Evolutionary conservation across 2,797 vertebrate species (phyloP).

Genomic region (Bradypus variegatus): DNA sequence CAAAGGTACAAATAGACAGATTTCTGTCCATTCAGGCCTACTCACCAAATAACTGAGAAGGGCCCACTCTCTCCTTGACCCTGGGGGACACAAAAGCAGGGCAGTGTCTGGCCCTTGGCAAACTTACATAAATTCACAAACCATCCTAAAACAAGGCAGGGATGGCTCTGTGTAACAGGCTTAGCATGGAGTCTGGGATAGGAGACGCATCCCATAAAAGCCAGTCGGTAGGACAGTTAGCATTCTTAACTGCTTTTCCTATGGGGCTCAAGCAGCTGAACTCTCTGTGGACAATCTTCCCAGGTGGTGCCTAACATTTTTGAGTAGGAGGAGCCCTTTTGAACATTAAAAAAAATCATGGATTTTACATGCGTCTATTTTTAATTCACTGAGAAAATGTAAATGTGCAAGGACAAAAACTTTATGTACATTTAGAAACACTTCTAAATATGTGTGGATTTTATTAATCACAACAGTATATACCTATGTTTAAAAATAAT

Average conservation of each 20-base stretch:
- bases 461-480: background rate
- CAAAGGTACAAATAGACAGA: background rate
- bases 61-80: background rate
- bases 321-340: background rate
- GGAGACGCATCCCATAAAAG: background rate
- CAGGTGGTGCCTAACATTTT: background rate
- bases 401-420: slow-evolving; percentile 10
- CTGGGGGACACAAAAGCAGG: background rate
- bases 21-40: background rate
- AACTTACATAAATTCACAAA: background rate
- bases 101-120: background rate
- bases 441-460: background rate
- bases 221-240: too few species aligned
- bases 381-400: slow-evolving; percentile 7
- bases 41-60: background rate
- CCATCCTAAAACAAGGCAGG: background rate
- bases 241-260: background rate
- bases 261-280: accelerated
- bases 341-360: background rate
- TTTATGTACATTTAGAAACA: background rate
- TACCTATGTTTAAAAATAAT: background rate
- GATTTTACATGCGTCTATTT: background rate
- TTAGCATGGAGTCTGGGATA: background rate
- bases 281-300: background rate
- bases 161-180: background rate